Evolutionary conservation across 2,888 invertebrate species (phyloP).

Genomic region (Catocala fraxini): DNA sequence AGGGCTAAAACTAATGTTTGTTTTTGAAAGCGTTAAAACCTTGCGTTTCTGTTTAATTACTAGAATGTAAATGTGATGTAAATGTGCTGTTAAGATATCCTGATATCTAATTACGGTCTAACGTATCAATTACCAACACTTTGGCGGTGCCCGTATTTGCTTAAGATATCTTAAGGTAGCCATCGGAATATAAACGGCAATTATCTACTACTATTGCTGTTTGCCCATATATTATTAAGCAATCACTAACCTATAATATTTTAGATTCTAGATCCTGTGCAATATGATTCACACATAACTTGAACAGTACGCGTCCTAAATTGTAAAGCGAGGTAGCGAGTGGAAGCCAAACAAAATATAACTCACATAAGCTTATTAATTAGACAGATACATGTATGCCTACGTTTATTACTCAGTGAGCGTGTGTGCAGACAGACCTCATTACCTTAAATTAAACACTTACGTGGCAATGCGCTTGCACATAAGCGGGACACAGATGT

Average conservation of each 20-base stretch:
- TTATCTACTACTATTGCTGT: slow-evolving; percentile 24
- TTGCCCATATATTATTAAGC: slow-evolving; percentile 25
- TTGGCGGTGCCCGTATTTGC: slow-evolving; percentile 39
- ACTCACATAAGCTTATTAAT: slow-evolving; percentile 39
- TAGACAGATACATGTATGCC: slow-evolving; percentile 40
- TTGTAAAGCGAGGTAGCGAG: background rate
- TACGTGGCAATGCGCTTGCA: slow-evolving; percentile 49
- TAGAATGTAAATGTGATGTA: slow-evolving; percentile 32
- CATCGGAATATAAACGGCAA: slow-evolving; percentile 40
- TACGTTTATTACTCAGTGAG: slow-evolving; percentile 44
- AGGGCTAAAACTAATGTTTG: no score
- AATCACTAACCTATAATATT: background rate
- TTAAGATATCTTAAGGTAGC: slow-evolving; percentile 30
- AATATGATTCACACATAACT: slow-evolving; percentile 10
- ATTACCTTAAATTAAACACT: slow-evolving; percentile 53
- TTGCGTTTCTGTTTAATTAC: slow-evolving; percentile 27
- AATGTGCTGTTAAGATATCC: slow-evolving; percentile 31
- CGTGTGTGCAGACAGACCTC: slow-evolving; percentile 44
- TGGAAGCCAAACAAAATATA: slow-evolving; percentile 3
- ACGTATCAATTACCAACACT: slow-evolving; percentile 44
- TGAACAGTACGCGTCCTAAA: slow-evolving; percentile 5
- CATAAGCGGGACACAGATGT: slow-evolving; percentile 46
- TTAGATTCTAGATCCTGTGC: slow-evolving; percentile 2
- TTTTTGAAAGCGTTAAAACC: slow-evolving; percentile 1
- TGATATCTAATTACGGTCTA: slow-evolving; percentile 40